phyloP scores from a whole-genome alignment of 2,113 vertebrate genomes.

The Lota lota region DNA sequence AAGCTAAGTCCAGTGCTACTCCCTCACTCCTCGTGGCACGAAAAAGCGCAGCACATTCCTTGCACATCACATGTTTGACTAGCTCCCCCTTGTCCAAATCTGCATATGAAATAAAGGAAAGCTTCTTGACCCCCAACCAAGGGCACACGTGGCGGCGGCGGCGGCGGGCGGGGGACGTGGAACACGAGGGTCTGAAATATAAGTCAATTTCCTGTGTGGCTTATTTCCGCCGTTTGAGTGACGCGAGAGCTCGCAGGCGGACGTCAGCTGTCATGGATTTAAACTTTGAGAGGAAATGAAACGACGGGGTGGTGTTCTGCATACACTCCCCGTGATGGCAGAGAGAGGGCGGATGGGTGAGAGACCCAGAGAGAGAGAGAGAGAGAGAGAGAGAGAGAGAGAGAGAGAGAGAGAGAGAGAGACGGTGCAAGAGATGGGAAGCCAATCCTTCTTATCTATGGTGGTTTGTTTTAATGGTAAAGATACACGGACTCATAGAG shows the following conservation, averaged over 20 bases:
- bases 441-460: no score
- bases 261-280: conserved; percentile 68
- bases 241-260: conserved; percentile 54
- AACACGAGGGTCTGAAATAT: conserved; percentile 53
- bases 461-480: no score
- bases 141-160: conserved; percentile 45
- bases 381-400: conserved; percentile 20
- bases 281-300: conserved; percentile 69
- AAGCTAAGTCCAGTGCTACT: conserved; percentile 3
- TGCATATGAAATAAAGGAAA: conserved; percentile 58
- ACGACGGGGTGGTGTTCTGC: conserved; percentile 52
- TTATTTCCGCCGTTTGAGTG: conserved; percentile 65
- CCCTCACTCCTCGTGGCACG: conserved; percentile 32
- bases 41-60: conserved; percentile 17
- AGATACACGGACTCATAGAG: no score
- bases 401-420: not conserved
- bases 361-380: not conserved
- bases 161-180: conserved; percentile 43
- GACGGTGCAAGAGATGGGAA: not conserved
- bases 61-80: conserved; percentile 31
- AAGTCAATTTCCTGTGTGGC: conserved; percentile 67
- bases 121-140: conserved; percentile 66
- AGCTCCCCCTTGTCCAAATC: conserved; percentile 42
- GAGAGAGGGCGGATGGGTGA: conserved; percentile 31
- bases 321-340: conserved; percentile 43